A percentile compares a stretch with the other conserved stretches of the same genome.
phyloP scores from a whole-genome alignment of 2,797 vertebrate genomes.

The Acestrorhynchus altus region DNA sequence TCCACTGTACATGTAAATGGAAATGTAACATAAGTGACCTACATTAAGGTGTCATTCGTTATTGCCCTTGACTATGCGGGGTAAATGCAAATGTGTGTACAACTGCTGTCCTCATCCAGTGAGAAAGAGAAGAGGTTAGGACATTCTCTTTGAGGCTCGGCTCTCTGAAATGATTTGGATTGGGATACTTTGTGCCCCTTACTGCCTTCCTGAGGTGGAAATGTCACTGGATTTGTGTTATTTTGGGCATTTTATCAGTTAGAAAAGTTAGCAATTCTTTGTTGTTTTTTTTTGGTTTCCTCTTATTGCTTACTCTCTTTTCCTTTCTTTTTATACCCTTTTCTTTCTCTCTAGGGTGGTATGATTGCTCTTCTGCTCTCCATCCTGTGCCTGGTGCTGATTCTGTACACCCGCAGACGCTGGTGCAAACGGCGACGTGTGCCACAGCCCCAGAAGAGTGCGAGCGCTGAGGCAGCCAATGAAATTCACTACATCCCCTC shows the following conservation, averaged over 20 bases:
- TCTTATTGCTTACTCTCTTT: slow-evolving; percentile 11
- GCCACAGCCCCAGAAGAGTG: slow-evolving; percentile 97
- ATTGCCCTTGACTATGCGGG: slow-evolving; percentile 73
- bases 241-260: slow-evolving; percentile 35
- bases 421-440: slow-evolving; percentile 98
- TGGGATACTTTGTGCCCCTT: slow-evolving; percentile 18
- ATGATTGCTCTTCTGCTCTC: slow-evolving; percentile 98
- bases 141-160: slow-evolving; percentile 26
- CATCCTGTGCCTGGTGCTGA: slow-evolving; percentile 95
- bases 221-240: slow-evolving; percentile 11
- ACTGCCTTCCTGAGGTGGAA: slow-evolving; percentile 5
- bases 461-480: slow-evolving; percentile 95
- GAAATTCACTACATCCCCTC: slow-evolving; percentile 99
- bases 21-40: slow-evolving; percentile 64
- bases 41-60: slow-evolving; percentile 66
- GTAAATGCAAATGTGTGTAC: slow-evolving; percentile 67
- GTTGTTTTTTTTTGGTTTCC: too few species aligned
- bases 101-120: slow-evolving; percentile 59
- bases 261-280: too few species aligned
- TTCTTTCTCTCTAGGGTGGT: slow-evolving; percentile 83
- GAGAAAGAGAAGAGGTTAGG: slow-evolving; percentile 53
- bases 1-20: slow-evolving; percentile 64
- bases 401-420: slow-evolving; percentile 94
- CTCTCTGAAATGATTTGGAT: slow-evolving; percentile 56
- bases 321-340: not conserved